A percentile compares a stretch with the other conserved stretches of the same genome.
Evolutionary conservation across 2,888 invertebrate species (phyloP).

Genomic region (Steromphala cineraria): DNA sequence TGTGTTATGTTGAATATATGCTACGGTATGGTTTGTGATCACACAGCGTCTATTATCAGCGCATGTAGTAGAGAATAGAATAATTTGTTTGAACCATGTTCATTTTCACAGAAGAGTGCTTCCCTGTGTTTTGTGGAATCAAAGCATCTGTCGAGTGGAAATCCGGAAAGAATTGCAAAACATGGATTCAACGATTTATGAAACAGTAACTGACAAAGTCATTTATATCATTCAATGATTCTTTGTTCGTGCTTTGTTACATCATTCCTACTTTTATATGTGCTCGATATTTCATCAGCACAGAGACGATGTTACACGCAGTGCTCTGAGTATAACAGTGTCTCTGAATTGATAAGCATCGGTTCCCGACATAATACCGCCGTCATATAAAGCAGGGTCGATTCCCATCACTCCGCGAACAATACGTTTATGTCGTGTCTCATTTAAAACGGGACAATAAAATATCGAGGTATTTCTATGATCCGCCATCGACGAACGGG

Average conservation of each 20-base stretch:
- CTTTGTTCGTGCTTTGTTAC: slow-evolving; percentile 4
- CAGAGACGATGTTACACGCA: not conserved
- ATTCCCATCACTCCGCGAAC: not conserved
- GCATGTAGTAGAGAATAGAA: too few species aligned
- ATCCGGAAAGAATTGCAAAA: too few species aligned
- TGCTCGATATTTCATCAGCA: not conserved
- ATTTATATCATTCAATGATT: not conserved
- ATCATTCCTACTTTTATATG: slow-evolving; percentile 12
- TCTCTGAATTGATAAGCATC: slow-evolving; percentile 8
- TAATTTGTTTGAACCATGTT: too few species aligned
- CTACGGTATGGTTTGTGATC: too few species aligned
- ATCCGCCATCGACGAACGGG: not conserved
- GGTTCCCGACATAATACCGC: not conserved
- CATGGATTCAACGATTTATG: too few species aligned
- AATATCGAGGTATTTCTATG: slow-evolving; percentile 18
- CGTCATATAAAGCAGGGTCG: not conserved
- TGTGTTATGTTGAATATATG: too few species aligned
- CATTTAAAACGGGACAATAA: not conserved
- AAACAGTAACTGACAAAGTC: too few species aligned
- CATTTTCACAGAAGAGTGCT: too few species aligned
- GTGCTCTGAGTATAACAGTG: not conserved
- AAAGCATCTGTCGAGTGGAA: too few species aligned
- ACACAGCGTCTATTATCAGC: too few species aligned
- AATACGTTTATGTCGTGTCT: not conserved
- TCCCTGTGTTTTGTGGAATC: too few species aligned